phyloP scores from a whole-genome alignment of 1,140 invertebrate genomes.

The Hylaeus anthracinus region DNA sequence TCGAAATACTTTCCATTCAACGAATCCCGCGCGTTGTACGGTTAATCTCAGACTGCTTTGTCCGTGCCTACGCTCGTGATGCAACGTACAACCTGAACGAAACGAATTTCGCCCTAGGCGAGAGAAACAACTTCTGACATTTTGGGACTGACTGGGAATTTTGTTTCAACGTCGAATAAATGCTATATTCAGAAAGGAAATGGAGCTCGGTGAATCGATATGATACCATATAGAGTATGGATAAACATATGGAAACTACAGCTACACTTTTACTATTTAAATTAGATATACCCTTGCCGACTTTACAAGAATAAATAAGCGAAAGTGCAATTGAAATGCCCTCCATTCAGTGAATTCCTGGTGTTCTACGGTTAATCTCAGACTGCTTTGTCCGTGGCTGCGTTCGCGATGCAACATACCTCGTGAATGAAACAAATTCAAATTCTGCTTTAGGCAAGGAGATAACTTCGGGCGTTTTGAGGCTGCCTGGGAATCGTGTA shows the following conservation, averaged over 20 bases:
- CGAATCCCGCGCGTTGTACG: neutral
- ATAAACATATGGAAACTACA: too few relatives aligned
- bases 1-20: neutral
- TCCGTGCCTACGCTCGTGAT: neutral
- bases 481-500: too few relatives aligned
- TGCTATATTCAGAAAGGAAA: too few relatives aligned
- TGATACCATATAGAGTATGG: too few relatives aligned
- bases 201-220: too few relatives aligned
- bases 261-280: too few relatives aligned
- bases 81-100: constrained; percentile 2
- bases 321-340: neutral
- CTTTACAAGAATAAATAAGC: neutral
- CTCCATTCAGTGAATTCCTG: neutral
- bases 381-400: neutral
- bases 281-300: too few relatives aligned
- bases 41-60: neutral
- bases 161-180: too few relatives aligned
- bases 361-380: neutral
- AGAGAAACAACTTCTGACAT: constrained; percentile 8
- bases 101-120: constrained; percentile 6
- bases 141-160: neutral
- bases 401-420: neutral
- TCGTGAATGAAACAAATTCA: constrained; percentile 12
- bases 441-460: neutral
- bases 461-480: constrained; percentile 4